Evolutionary conservation across 2,113 vertebrate species (phyloP).

Genomic region (Uria lomvia): DNA sequence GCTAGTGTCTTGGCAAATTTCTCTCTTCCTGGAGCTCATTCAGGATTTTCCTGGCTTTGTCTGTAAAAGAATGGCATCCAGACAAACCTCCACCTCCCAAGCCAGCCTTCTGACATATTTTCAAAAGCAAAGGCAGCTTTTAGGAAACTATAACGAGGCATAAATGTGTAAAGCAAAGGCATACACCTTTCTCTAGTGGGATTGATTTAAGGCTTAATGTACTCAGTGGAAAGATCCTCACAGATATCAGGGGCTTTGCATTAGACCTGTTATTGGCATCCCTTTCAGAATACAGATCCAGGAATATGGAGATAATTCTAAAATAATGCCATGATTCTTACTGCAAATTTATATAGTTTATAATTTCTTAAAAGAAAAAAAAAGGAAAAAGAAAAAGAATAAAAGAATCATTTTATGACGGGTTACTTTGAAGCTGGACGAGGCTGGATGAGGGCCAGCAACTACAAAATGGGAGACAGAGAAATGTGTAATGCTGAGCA

Average conservation of each 20-base stretch:
- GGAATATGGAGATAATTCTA: not conserved
- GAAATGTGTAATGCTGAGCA: not conserved
- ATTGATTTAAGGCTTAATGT: not conserved
- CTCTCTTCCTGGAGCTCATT: slow-evolving; percentile 63
- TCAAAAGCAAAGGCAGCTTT: slow-evolving; percentile 13
- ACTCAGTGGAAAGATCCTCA: not conserved
- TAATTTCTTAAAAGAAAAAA: not conserved
- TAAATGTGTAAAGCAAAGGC: not conserved
- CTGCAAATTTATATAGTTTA: not conserved
- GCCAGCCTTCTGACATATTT: slow-evolving; percentile 28
- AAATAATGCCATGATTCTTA: not conserved
- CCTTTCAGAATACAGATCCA: not conserved
- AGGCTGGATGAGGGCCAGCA: not conserved
- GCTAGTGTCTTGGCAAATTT: slow-evolving; percentile 55
- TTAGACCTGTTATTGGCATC: not conserved
- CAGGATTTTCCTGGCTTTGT: slow-evolving; percentile 63
- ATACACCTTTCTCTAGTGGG: not conserved
- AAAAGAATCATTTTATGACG: not conserved
- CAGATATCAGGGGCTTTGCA: not conserved
- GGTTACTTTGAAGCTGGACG: slow-evolving; percentile 1
- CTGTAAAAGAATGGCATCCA: slow-evolving; percentile 61
- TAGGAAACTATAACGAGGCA: slow-evolving; percentile 36
- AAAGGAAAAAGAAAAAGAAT: accelerated
- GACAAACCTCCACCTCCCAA: slow-evolving; percentile 58
- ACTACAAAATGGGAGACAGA: slow-evolving; percentile 17